Evolutionary conservation across 2,797 vertebrate species (phyloP), one percentile per base, ranked within the genome.

Genomic region (Melopsittacus undulatus): DNA sequence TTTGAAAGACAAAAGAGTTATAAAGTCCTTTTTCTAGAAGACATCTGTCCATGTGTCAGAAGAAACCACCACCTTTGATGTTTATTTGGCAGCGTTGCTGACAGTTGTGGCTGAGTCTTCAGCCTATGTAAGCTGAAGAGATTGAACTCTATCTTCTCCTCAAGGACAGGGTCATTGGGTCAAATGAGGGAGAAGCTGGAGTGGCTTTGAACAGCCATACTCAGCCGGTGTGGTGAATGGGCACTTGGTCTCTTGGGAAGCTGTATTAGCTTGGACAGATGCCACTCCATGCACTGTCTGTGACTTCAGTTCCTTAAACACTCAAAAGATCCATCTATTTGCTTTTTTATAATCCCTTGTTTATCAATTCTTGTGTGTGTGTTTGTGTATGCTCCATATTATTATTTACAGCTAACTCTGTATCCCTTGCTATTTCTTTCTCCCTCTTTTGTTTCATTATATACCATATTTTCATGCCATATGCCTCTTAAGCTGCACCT

Each of bases 401-500:
- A 95, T 95, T 97, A 96, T 95, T 97, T 96, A 97, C 90, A 93
- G 87, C 82, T 95, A 88, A 87, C 93, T 95, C 83, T 91, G 57
- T 69, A 92, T 96, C 90, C 88, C 83, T 86, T 89, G 69, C 73
- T 91, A 78, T 92, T 96, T 91, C 78, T 84, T 94, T 90, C 84
- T 96, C 83, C 69, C 68, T 94, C 94, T 85, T 96, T 97, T 96
- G 93, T 95, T 96, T 46, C 72, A 46, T 91, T 95, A 69, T 75
- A 45, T 81, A 81, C 94, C 96, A 96, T 96, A 96, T 95, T 96
- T 96, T 93, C 81, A 57, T 87, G 92, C 95, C 96, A 97, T 96
- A 96, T 96, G 95, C 86, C 84, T 95, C 90, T 96, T 94, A 87
- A 95, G 93, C 82, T 96, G 92, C 89, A 96, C 95, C 96, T 97